These are phyloP conservation scores for Apolygus lucorum DNA, from an alignment of 1,140 invertebrate species.

Conservation along the genomic window DNA sequence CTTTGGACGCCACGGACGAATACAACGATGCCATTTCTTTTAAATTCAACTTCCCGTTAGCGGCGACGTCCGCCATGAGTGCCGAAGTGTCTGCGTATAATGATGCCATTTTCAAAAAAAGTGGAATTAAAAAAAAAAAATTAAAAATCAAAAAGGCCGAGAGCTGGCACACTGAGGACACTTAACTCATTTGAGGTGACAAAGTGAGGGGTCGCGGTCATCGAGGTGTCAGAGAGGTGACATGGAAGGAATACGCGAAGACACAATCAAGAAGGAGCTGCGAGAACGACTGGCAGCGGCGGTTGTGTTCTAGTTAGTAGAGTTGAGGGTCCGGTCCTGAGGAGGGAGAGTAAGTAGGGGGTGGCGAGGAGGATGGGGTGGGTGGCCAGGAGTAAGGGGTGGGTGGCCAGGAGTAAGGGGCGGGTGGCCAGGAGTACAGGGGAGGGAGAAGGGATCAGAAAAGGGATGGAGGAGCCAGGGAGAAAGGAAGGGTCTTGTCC, in stretches of 20 bases:
- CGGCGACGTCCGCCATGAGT: not conserved
- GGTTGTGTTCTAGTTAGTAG: constrained; percentile 17
- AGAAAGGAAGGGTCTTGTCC: constrained; percentile 35
- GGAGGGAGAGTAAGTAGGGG: constrained; percentile 1
- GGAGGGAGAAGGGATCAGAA: constrained; percentile 22
- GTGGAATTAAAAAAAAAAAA: not conserved
- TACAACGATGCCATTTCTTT: constrained; percentile 2
- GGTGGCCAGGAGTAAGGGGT: constrained; percentile 7
- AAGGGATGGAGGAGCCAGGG: constrained; percentile 20
- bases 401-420: constrained; percentile 1
- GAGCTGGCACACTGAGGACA: too few relatives aligned
- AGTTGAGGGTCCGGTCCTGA: constrained; percentile 4
- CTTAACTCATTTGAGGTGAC: not conserved
- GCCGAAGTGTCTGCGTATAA: constrained; percentile 13
- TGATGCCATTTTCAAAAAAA: constrained; percentile 2
- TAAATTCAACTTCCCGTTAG: constrained; percentile 1
- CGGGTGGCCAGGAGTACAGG: not conserved
- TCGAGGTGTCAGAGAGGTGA: not conserved
- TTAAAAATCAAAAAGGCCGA: not conserved
- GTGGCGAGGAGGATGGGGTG: constrained; percentile 6
- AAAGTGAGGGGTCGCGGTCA: not conserved
- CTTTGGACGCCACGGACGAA: constrained; percentile 2
- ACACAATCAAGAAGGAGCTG: constrained; percentile 22
- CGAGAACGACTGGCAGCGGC: constrained; percentile 22
- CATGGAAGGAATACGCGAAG: constrained; percentile 20